Conservation (phyloP, 1,140 invertebrate species). For the Drosophila neocordata region DNA sequence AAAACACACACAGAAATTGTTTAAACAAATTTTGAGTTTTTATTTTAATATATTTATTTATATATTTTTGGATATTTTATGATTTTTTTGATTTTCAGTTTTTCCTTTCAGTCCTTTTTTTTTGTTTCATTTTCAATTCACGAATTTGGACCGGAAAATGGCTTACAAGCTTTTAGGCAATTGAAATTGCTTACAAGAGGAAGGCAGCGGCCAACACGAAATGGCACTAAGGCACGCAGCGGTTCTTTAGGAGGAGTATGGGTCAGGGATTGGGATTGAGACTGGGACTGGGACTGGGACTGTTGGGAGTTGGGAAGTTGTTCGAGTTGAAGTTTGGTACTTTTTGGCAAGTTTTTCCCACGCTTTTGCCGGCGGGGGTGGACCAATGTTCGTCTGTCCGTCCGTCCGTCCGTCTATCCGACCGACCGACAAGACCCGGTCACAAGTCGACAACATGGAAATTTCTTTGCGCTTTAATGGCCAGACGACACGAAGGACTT, state of each 20-base stretch:
- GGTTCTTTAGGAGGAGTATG: not conserved
- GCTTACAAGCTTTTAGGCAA: conserved; percentile 81
- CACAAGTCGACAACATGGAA: conserved; percentile 51
- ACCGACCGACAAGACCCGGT: conserved; percentile 24
- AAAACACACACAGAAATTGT: conserved; percentile 53
- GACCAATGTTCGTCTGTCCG: not conserved
- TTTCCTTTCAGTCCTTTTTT: not conserved
- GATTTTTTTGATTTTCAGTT: not conserved
- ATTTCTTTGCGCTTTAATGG: conserved; percentile 73
- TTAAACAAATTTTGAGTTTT: conserved; percentile 26
- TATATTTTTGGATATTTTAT: not conserved
- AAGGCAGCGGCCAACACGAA: conserved; percentile 42
- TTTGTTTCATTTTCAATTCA: not conserved
- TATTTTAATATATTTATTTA: not conserved
- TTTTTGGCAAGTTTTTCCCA: conserved; percentile 75
- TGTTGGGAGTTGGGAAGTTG: too few relatives aligned
- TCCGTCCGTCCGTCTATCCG: not conserved
- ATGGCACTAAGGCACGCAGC: conserved; percentile 74
- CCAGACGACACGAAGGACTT: conserved; percentile 62
- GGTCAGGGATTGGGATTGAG: not conserved
- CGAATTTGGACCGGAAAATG: conserved; percentile 67
- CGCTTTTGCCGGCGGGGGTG: conserved; percentile 51
- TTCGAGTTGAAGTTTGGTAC: not conserved
- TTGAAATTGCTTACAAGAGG: conserved; percentile 72
- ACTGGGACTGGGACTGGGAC: not conserved